Conservation (phyloP, 2,888 invertebrate species). For the Physocephala rufipes region DNA sequence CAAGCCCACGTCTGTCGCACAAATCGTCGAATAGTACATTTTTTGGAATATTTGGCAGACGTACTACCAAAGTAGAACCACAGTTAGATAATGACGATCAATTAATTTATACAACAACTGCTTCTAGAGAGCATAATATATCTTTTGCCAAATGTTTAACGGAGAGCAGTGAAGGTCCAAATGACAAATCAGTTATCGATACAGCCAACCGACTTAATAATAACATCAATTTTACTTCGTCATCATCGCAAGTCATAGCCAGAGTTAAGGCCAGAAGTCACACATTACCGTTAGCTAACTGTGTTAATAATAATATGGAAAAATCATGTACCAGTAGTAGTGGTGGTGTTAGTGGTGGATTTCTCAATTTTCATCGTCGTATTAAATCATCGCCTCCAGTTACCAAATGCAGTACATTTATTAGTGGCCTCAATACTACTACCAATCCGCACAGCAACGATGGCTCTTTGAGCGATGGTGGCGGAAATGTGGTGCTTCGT, state of each 20-base stretch:
- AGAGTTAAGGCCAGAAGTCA: constrained; percentile 49
- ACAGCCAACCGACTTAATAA: constrained; percentile 40
- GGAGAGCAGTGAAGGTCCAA: constrained; percentile 41
- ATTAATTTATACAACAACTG: neutral
- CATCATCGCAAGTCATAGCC: constrained; percentile 33
- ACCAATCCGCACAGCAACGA: constrained; percentile 56
- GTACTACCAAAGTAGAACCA: constrained; percentile 65
- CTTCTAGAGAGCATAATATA: constrained; percentile 51
- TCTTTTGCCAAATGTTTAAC: constrained; percentile 61
- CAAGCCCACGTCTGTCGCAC: constrained; percentile 53
- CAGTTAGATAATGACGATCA: constrained; percentile 52
- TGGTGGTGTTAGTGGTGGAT: constrained; percentile 52
- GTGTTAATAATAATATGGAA: constrained; percentile 45
- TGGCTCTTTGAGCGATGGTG: constrained; percentile 58
- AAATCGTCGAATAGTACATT: constrained; percentile 54
- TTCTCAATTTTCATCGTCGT: constrained; percentile 58
- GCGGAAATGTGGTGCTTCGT: constrained; percentile 50
- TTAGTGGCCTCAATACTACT: constrained; percentile 49
- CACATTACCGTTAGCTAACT: constrained; percentile 50
- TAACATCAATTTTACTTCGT: constrained; percentile 29
- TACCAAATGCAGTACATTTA: constrained; percentile 42
- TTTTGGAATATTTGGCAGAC: constrained; percentile 60
- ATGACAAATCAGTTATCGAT: neutral
- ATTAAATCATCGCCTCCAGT: constrained; percentile 49
- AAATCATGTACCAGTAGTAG: constrained; percentile 54